A percentile compares a stretch with the other conserved stretches of the same genome.
Evolutionary conservation across 1,140 invertebrate species (phyloP).

Genomic region (Monomorium pharaonis): DNA sequence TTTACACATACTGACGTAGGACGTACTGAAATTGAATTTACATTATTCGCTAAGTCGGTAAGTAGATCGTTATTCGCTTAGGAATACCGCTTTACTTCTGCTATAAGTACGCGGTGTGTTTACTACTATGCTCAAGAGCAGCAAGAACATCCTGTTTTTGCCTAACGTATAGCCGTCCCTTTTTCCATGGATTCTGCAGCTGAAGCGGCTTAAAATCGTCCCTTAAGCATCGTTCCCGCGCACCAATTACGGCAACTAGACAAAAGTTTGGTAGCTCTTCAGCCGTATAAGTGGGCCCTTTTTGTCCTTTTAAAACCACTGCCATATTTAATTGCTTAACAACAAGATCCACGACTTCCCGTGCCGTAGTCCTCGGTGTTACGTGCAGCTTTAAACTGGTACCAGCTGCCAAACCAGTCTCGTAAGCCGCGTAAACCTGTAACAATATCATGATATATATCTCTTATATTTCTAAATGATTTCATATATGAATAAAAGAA

Average conservation of each 20-base stretch:
- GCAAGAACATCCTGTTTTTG: slow-evolving; percentile 95
- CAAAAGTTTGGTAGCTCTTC: slow-evolving; percentile 95
- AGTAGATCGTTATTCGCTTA: neutral
- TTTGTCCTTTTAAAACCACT: slow-evolving; percentile 93
- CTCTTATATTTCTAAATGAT: neutral
- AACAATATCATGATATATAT: slow-evolving; percentile 15
- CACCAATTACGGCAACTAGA: slow-evolving; percentile 96
- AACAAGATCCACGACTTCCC: slow-evolving; percentile 97
- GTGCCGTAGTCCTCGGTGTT: slow-evolving; percentile 94
- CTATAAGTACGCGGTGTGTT: slow-evolving; percentile 88
- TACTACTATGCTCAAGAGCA: slow-evolving; percentile 93
- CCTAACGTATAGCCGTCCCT: slow-evolving; percentile 95
- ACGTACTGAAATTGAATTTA: slow-evolving; percentile 33
- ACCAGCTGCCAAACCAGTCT: slow-evolving; percentile 95
- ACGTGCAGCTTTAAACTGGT: slow-evolving; percentile 97
- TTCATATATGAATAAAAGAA: neutral
- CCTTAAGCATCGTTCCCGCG: slow-evolving; percentile 94
- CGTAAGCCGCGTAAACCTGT: slow-evolving; percentile 96
- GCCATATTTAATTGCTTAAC: slow-evolving; percentile 98
- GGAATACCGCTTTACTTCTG: slow-evolving; percentile 49
- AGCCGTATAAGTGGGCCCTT: slow-evolving; percentile 93
- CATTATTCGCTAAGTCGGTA: neutral
- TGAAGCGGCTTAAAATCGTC: slow-evolving; percentile 97
- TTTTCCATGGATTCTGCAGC: slow-evolving; percentile 97
- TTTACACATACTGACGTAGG: neutral